These are phyloP conservation scores for Python bivittatus DNA, from an alignment of 2,113 vertebrate species.

Conservation along the genomic window DNA sequence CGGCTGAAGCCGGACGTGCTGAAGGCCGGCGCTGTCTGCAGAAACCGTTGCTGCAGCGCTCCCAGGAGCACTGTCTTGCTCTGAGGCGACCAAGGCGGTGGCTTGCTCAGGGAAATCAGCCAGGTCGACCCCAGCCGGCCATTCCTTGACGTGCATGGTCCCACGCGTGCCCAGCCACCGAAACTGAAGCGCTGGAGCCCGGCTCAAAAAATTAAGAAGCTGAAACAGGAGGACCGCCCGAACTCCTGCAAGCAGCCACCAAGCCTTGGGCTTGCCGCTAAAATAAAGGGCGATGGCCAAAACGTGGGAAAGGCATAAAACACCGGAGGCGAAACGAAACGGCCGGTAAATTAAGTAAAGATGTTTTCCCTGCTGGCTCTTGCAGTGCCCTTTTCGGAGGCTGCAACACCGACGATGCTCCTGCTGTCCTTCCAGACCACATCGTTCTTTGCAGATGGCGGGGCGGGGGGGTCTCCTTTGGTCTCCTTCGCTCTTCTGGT, in stretches of 20 bases:
- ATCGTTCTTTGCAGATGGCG: not conserved
- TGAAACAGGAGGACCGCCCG: not conserved
- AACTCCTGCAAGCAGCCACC: not conserved
- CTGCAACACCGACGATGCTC: not conserved
- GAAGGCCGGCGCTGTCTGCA: no score
- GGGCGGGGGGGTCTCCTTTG: not conserved
- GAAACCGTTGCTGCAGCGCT: no score
- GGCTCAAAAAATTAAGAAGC: no score
- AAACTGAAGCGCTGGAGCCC: no score
- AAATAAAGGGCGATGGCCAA: not conserved
- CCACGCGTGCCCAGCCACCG: not conserved
- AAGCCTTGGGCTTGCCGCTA: not conserved
- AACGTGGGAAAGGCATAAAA: not conserved
- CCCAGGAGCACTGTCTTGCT: no score
- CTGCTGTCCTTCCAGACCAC: not conserved
- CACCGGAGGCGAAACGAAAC: not conserved
- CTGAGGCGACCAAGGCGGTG: no score
- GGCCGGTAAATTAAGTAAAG: not conserved
- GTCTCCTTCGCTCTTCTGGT: not conserved
- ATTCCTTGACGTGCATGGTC: no score
- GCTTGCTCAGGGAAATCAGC: no score
- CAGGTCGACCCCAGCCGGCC: no score
- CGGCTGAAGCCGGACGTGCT: no score
- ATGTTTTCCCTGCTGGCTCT: not conserved
- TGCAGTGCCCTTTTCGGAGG: no score